Conservation (phyloP, 2,888 invertebrate species). For the Microplitis manilae region DNA sequence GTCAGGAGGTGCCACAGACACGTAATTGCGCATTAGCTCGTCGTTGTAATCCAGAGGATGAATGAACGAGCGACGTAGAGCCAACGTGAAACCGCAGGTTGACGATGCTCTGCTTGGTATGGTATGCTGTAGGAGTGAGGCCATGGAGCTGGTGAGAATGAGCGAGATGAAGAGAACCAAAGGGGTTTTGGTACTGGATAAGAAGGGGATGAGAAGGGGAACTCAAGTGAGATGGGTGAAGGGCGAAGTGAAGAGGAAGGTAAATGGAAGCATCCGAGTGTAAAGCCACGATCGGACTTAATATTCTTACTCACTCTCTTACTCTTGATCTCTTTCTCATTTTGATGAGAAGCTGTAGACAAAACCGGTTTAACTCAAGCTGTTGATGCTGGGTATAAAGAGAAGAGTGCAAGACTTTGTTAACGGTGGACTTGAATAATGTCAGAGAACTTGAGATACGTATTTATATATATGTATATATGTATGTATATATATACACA, state of each 20-base stretch:
- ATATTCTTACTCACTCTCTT: background rate
- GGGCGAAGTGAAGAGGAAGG: conserved; percentile 18
- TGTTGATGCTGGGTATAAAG: background rate
- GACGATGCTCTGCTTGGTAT: background rate
- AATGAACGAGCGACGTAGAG: conserved; percentile 54
- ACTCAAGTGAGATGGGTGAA: background rate
- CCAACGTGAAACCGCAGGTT: conserved; percentile 34
- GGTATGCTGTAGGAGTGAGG: conserved; percentile 9
- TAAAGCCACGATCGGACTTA: conserved; percentile 35
- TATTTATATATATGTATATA: background rate
- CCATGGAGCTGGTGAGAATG: background rate
- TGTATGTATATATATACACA: background rate
- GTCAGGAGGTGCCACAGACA: conserved; percentile 43
- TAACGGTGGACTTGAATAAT: conserved; percentile 8
- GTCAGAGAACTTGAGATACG: conserved; percentile 4
- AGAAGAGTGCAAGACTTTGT: conserved; percentile 1
- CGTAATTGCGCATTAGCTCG: conserved; percentile 60
- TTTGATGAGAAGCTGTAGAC: conserved; percentile 22
- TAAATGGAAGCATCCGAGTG: conserved; percentile 38
- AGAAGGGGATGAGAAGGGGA: background rate
- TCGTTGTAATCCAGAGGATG: conserved; percentile 57
- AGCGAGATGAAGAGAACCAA: background rate
- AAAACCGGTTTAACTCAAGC: conserved; percentile 38
- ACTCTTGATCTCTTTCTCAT: background rate
- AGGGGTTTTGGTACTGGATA: background rate